A percentile compares a stretch with the other conserved stretches of the same genome.
Evolutionary conservation across 2,113 vertebrate genomes (phyloP).

Genomic region (Asarcornis scutulata): DNA sequence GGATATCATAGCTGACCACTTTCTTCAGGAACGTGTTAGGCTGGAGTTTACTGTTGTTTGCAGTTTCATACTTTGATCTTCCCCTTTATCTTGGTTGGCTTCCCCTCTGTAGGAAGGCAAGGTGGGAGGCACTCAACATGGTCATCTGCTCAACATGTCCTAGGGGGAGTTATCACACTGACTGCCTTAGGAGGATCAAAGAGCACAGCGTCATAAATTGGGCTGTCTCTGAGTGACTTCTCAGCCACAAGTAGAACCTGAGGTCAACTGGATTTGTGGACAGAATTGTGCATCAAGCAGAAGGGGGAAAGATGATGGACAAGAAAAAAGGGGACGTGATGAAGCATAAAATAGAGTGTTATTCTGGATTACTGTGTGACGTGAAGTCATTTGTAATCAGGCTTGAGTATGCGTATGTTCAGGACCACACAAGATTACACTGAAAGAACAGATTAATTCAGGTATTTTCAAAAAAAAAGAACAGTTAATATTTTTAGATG

Average conservation of each 20-base stretch:
- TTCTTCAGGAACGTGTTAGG: background rate
- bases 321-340: background rate
- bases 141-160: background rate
- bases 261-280: background rate
- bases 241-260: background rate
- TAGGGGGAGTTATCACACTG: background rate
- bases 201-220: background rate
- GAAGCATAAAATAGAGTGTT: background rate
- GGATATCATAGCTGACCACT: background rate
- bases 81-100: background rate
- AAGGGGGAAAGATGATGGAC: background rate
- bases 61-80: background rate
- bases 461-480: background rate
- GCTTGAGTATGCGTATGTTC: background rate
- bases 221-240: background rate
- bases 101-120: background rate
- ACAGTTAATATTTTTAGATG: background rate
- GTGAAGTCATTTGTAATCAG: background rate
- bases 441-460: background rate
- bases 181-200: background rate
- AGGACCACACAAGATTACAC: background rate
- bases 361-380: background rate
- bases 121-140: background rate
- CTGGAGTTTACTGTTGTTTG: background rate
- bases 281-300: background rate